Evolutionary conservation across 2,113 vertebrate genomes (phyloP).

Genomic region (Cyprinodon brontotheroides): DNA sequence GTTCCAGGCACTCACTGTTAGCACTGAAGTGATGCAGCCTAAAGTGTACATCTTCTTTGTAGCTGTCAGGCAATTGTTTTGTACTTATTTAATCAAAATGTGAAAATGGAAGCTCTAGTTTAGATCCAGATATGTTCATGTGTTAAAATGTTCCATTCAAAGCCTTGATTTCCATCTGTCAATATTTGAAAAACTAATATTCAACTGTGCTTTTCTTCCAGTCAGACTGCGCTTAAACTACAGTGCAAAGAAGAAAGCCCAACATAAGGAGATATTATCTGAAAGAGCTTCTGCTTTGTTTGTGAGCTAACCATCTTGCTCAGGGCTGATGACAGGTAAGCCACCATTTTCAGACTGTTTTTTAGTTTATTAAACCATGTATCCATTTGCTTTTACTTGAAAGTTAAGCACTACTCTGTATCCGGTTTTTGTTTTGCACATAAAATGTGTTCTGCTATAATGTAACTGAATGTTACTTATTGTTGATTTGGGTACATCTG

Average conservation of each 20-base stretch:
- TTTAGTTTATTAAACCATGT: not conserved
- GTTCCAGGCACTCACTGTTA: no score
- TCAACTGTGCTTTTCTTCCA: not conserved
- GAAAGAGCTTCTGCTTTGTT: not conserved
- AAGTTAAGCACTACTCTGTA: not conserved
- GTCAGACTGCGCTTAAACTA: not conserved
- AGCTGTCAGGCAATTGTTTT: no score
- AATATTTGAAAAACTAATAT: not conserved
- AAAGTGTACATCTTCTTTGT: no score
- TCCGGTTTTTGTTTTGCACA: not conserved
- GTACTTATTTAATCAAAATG: no score
- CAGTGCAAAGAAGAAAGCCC: not conserved
- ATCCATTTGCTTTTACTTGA: not conserved
- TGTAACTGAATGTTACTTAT: not conserved
- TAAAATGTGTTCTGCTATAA: not conserved
- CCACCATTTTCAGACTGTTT: not conserved
- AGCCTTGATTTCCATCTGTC: not conserved
- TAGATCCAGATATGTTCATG: no score
- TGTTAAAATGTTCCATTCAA: not conserved
- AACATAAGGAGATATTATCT: not conserved
- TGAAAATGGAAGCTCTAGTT: no score
- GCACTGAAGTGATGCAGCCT: no score
- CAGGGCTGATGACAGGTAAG: not conserved
- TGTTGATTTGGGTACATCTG: conserved; percentile 45
- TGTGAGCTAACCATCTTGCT: not conserved